Evolutionary conservation across 2,888 invertebrate species (phyloP).

Genomic region (Scaptodrosophila latifasciaeformis): DNA sequence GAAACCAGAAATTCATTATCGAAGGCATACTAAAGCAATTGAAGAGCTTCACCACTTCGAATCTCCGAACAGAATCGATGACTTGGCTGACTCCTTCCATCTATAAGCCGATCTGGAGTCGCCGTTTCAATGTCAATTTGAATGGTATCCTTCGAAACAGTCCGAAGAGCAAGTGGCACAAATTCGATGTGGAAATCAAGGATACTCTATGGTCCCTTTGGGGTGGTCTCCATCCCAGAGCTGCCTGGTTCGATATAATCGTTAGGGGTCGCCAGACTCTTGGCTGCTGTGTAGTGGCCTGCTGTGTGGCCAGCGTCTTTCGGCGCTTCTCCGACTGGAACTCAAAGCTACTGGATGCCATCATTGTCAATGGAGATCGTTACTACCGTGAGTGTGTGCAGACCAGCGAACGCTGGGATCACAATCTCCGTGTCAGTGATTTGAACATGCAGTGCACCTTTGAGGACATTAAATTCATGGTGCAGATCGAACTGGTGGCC

Average conservation of each 20-base stretch:
- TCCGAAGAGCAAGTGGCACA: slow-evolving; percentile 73
- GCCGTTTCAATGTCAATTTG: slow-evolving; percentile 48
- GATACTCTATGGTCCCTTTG: slow-evolving; percentile 81
- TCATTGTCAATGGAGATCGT: slow-evolving; percentile 78
- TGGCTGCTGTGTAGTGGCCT: slow-evolving; percentile 78
- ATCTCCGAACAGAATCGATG: slow-evolving; percentile 41
- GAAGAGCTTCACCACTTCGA: slow-evolving; percentile 9
- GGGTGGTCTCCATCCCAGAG: slow-evolving; percentile 80
- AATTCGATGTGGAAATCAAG: slow-evolving; percentile 81
- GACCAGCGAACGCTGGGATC: slow-evolving; percentile 75
- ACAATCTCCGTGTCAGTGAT: slow-evolving; percentile 78
- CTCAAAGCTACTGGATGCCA: slow-evolving; percentile 78
- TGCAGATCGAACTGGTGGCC: slow-evolving; percentile 77
- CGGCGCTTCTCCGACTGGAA: slow-evolving; percentile 79
- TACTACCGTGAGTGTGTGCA: slow-evolving; percentile 77
- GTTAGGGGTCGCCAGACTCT: slow-evolving; percentile 80
- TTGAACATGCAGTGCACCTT: slow-evolving; percentile 77
- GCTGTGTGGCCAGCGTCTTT: slow-evolving; percentile 78
- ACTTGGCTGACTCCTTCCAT: slow-evolving; percentile 55
- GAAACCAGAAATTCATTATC: slow-evolving; percentile 21
- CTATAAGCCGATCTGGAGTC: slow-evolving; percentile 65
- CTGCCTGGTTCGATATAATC: slow-evolving; percentile 76
- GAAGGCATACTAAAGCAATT: slow-evolving; percentile 30
- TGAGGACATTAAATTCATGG: slow-evolving; percentile 77
- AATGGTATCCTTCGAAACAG: slow-evolving; percentile 41